Evolutionary conservation across 2,113 vertebrate genomes (phyloP), one percentile per base, ranked within the genome.

Genomic region (Zootoca vivipara): DNA sequence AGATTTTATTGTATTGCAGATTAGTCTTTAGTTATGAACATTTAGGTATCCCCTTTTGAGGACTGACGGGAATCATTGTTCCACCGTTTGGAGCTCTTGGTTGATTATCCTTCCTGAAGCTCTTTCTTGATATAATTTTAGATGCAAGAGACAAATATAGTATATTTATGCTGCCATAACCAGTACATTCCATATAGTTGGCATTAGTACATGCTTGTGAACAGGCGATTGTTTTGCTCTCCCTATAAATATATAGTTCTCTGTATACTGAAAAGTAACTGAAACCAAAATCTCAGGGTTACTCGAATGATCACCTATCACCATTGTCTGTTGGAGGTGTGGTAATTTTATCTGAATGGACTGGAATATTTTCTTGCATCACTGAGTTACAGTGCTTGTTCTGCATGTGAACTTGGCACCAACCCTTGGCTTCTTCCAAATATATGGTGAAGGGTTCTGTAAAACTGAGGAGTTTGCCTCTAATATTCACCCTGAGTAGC

Each of bases 331-430:
- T 33, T 72, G 24, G 40, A 79, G n/a, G 46, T 46, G 65, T 24
- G 65, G 65, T 56, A 78, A 86, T 75, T 86, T 52, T 86, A 69
- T 79, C 77, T 86, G n/a, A 86, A 56, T 52, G 65, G 9, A 33
- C 42, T 46, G 28, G 46, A 10, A 77, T 69, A 86, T 78, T 78
- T 69, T 64, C 40, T 69, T 67, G 65, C 22, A 79, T 86, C 42
- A 40, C 28, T 78, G 24, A 67, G 24, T 69, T 69, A 42, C 28
- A 26, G 62, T 67, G 15, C 15, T 46, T 42, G 33, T 10, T 78
- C 9, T 56, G 16, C 40, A 38, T 69, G 40, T 35, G 46, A 38
- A 87, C 42, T 70, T 78, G 64, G 38, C 85, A 70, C 40, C 20
- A 30, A 22, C 8, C 13, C 28, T 38, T 67, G 24, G 26, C 42